A percentile compares a stretch with the other conserved stretches of the same genome.
These are phyloP conservation scores for Sycobia sp. DNA, from an alignment of 1,140 invertebrate species.

Conservation along the genomic window DNA sequence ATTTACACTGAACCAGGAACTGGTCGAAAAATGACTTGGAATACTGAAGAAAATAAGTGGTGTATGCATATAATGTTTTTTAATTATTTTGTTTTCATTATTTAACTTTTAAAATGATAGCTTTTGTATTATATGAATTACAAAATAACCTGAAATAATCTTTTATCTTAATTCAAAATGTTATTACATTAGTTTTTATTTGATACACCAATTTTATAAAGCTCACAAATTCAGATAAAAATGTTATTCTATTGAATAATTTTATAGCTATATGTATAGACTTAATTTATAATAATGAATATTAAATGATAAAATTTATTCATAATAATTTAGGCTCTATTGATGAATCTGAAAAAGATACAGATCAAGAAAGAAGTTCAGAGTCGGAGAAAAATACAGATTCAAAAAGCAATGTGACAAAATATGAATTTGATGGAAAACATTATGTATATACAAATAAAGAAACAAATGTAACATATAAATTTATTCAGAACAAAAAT, in stretches of 20 bases:
- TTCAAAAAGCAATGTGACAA: conserved; percentile 40
- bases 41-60: conserved; percentile 67
- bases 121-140: conserved; percentile 13
- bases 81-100: neutral
- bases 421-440: conserved; percentile 64
- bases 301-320: neutral
- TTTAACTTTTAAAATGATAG: no score
- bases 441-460: conserved; percentile 62
- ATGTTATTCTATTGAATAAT: neutral
- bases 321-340: conserved; percentile 16
- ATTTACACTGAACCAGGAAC: conserved; percentile 76
- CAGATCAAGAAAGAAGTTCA: conserved; percentile 31
- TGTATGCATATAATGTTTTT: conserved; percentile 36
- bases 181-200: no score
- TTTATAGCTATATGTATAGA: neutral
- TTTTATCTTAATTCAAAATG: neutral
- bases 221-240: neutral
- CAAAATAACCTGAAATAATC: neutral
- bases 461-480: conserved; percentile 56
- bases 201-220: no score
- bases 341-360: conserved; percentile 29
- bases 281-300: no score
- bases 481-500: conserved; percentile 61
- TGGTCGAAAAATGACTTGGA: conserved; percentile 72
- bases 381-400: conserved; percentile 29